A percentile compares a stretch with the other conserved stretches of the same genome.
phyloP scores from a whole-genome alignment of 2,113 vertebrate species.

The Trachemys scripta region DNA sequence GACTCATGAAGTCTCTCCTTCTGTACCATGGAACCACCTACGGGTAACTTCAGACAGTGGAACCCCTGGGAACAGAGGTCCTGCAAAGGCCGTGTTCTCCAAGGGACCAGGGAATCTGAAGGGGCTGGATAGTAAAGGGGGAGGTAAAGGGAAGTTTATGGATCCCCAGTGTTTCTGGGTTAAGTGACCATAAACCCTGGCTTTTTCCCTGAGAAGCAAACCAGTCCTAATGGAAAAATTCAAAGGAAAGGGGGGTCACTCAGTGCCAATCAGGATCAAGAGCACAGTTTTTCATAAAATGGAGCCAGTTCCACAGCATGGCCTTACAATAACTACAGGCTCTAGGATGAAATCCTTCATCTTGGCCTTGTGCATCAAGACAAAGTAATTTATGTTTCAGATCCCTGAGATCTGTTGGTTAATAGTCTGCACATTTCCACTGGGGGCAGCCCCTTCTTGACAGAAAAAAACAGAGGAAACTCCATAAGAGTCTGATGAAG shows the following conservation, averaged over 20 bases:
- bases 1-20: not conserved
- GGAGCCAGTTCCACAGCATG: not conserved
- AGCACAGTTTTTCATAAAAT: conserved; percentile 46
- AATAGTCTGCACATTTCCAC: conserved; percentile 2
- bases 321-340: conserved; percentile 38
- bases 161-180: not conserved
- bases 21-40: fast-evolving
- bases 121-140: not conserved
- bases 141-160: not conserved
- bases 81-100: not conserved
- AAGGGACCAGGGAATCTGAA: not conserved
- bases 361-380: conserved; percentile 31
- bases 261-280: conserved; percentile 17
- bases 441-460: not conserved
- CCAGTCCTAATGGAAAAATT: conserved; percentile 20
- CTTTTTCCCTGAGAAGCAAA: conserved; percentile 18
- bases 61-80: not conserved
- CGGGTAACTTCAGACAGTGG: not conserved
- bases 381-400: conserved; percentile 29
- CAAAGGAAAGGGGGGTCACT: not conserved
- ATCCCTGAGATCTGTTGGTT: conserved; percentile 49
- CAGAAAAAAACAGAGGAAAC: conserved; percentile 17
- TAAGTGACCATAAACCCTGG: not conserved
- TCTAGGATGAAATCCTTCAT: conserved; percentile 48
- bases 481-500: not conserved